Conservation (phyloP, 2,113 vertebrate species). For the Mobula hypostoma region DNA sequence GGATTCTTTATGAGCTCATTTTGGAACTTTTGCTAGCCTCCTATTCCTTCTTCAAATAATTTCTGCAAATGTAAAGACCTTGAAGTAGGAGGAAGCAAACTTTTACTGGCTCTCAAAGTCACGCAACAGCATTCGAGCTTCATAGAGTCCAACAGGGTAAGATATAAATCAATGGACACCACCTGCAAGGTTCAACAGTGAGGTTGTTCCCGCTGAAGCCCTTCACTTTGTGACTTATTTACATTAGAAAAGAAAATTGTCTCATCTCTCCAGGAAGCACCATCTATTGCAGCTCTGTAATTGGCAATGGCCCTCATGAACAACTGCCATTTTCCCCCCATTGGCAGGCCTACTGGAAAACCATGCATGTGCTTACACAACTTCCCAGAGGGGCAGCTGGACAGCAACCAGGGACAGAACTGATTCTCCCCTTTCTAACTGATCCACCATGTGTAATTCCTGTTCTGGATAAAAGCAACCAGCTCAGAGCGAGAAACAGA, state of each 20-base stretch:
- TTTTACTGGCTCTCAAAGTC: neutral
- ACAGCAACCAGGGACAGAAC: neutral
- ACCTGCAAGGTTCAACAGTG: neutral
- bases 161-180: constrained; percentile 1
- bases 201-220: neutral
- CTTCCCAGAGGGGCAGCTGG: neutral
- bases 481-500: neutral
- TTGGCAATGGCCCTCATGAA: neutral
- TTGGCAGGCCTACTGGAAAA: neutral
- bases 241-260: neutral
- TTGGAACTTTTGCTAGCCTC: neutral
- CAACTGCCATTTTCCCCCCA: neutral
- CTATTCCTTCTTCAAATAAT: neutral
- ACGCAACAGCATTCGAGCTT: constrained; percentile 2
- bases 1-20: neutral
- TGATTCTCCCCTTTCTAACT: neutral
- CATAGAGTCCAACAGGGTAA: neutral
- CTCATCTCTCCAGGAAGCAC: neutral
- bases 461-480: neutral
- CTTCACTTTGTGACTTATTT: neutral
- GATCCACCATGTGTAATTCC: neutral
- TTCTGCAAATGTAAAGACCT: neutral
- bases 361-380: neutral
- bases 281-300: neutral
- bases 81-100: neutral